Conservation (phyloP, 1,140 invertebrate species). For the Bilobella aurantiaca region DNA sequence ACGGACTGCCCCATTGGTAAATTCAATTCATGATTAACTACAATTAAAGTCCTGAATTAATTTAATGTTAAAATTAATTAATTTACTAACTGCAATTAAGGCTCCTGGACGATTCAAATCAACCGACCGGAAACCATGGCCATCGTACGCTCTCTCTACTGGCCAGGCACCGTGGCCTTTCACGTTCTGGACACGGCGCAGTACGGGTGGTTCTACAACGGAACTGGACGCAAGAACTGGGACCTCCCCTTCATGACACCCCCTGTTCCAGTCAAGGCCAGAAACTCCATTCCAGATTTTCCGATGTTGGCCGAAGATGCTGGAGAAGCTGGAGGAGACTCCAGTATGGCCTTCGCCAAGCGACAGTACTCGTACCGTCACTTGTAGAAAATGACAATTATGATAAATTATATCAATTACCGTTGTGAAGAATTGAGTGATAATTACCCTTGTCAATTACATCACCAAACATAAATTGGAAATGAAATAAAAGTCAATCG, state of each 20-base stretch:
- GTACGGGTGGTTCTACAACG: conserved; percentile 59
- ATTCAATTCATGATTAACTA: conserved; percentile 6
- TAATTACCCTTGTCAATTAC: too few species aligned
- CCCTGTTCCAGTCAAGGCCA: background rate
- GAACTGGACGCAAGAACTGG: conserved; percentile 58
- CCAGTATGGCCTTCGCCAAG: background rate
- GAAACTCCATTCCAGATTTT: background rate
- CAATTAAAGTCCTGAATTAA: background rate
- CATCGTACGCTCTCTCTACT: conserved; percentile 55
- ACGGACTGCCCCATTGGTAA: conserved; percentile 50
- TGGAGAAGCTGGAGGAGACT: background rate
- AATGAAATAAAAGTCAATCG: too few species aligned
- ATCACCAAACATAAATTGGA: too few species aligned
- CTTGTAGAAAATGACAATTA: background rate
- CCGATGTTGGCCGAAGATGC: background rate
- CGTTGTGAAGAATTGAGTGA: too few species aligned
- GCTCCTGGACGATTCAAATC: conserved; percentile 54
- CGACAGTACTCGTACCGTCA: background rate
- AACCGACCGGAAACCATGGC: conserved; percentile 47
- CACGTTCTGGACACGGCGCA: conserved; percentile 55
- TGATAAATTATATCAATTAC: too few species aligned
- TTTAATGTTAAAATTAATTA: background rate
- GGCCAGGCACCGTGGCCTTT: conserved; percentile 63
- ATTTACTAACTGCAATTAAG: too few species aligned
- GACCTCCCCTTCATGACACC: conserved; percentile 59